These are phyloP conservation scores for Microdon myrmicae DNA, from an alignment of 2,888 invertebrate species.

Conservation along the genomic window DNA sequence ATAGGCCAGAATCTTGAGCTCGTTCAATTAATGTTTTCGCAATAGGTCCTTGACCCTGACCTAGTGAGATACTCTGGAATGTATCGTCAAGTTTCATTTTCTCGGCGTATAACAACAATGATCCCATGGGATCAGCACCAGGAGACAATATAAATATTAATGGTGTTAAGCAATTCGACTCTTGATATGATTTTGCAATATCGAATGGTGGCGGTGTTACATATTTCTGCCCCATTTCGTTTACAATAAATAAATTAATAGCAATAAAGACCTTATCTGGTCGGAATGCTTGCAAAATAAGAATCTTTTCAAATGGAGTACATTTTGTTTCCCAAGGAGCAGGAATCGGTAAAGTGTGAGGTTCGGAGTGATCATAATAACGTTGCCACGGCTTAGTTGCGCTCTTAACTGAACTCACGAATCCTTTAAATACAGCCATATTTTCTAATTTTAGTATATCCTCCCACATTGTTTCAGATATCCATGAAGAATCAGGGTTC, in stretches of 20 bases:
- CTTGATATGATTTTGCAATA: slow-evolving; percentile 81
- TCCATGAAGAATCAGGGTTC: slow-evolving; percentile 85
- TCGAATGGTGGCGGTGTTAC: slow-evolving; percentile 89
- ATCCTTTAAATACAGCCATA: slow-evolving; percentile 72
- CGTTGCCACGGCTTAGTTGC: slow-evolving; percentile 70
- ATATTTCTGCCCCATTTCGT: slow-evolving; percentile 79
- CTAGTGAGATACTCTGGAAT: slow-evolving; percentile 85
- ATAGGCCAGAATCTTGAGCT: slow-evolving; percentile 81
- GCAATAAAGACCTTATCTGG: slow-evolving; percentile 86
- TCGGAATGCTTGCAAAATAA: slow-evolving; percentile 81
- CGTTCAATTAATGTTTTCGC: slow-evolving; percentile 80
- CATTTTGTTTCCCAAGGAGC: slow-evolving; percentile 73
- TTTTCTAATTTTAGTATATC: slow-evolving; percentile 79
- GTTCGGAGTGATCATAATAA: slow-evolving; percentile 76
- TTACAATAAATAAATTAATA: slow-evolving; percentile 79
- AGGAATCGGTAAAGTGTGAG: slow-evolving; percentile 77
- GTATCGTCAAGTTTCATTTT: slow-evolving; percentile 79
- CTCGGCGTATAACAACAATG: slow-evolving; percentile 75
- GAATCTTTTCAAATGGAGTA: slow-evolving; percentile 79
- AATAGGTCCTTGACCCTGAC: slow-evolving; percentile 88
- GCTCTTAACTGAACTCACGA: slow-evolving; percentile 72
- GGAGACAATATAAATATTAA: slow-evolving; percentile 90
- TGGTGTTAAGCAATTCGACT: slow-evolving; percentile 81
- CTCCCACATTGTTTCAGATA: slow-evolving; percentile 82
- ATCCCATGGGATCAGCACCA: slow-evolving; percentile 82